These are phyloP conservation scores for Valencia hispanica DNA, from an alignment of 2,797 vertebrate species.

Conservation along the genomic window DNA sequence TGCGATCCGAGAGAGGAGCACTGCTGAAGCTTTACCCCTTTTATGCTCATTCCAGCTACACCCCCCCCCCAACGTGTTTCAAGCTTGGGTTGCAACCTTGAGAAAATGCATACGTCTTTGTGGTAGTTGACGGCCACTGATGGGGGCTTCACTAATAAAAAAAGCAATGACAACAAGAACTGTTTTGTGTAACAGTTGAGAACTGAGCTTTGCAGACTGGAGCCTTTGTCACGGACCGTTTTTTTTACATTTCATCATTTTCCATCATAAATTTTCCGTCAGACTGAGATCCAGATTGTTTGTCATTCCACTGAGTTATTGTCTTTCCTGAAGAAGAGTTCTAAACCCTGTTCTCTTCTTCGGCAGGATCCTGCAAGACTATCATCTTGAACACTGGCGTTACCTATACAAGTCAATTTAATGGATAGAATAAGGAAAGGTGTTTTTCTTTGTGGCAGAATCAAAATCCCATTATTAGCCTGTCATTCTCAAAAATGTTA, in stretches of 20 bases:
- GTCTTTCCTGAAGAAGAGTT: neutral
- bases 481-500: too few relatives aligned
- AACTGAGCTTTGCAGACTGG: neutral
- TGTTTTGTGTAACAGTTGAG: neutral
- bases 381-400: neutral
- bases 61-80: neutral
- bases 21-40: neutral
- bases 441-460: neutral
- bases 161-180: neutral
- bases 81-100: neutral
- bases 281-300: constrained; percentile 1
- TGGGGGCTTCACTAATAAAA: neutral
- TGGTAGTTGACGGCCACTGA: neutral
- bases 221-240: neutral
- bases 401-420: neutral
- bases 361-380: neutral
- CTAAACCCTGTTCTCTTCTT: neutral
- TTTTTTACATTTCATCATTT: neutral
- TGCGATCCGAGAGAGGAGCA: neutral
- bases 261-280: constrained; percentile 4
- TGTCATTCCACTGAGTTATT: neutral
- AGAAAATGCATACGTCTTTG: neutral
- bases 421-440: neutral
- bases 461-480: too few relatives aligned
- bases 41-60: neutral